Evolutionary conservation across 2,113 vertebrate species (phyloP).

Genomic region (Oceanodroma tethys): DNA sequence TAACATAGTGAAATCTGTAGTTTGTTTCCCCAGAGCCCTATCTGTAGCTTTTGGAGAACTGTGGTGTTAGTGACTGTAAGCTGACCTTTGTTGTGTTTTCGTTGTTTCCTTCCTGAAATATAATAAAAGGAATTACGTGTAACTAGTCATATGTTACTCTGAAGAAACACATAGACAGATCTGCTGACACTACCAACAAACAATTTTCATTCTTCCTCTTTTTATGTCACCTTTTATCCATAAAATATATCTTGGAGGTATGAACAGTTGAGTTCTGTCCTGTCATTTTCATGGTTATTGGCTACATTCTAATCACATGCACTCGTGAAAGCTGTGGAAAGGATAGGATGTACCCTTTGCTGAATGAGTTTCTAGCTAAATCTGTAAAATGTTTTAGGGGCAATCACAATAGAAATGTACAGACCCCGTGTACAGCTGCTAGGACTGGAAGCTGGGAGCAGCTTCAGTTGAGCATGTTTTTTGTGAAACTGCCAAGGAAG

Average conservation of each 20-base stretch:
- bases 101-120: background rate
- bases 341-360: background rate
- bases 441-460: background rate
- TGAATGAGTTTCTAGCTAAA: background rate
- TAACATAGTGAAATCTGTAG: background rate
- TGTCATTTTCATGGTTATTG: background rate
- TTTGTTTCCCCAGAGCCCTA: background rate
- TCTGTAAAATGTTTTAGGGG: background rate
- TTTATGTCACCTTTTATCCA: background rate
- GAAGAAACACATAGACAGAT: background rate
- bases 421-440: background rate
- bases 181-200: background rate
- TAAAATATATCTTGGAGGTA: background rate
- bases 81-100: background rate
- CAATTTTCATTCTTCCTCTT: background rate
- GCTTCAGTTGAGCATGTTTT: background rate
- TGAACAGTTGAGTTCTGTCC: background rate
- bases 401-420: background rate
- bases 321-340: background rate
- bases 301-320: background rate
- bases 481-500: background rate
- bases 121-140: background rate
- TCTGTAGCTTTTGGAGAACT: background rate
- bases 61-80: background rate
- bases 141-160: background rate